Evolutionary conservation across 2,797 vertebrate species (phyloP).

Genomic region (Melanogrammus aeglefinus): DNA sequence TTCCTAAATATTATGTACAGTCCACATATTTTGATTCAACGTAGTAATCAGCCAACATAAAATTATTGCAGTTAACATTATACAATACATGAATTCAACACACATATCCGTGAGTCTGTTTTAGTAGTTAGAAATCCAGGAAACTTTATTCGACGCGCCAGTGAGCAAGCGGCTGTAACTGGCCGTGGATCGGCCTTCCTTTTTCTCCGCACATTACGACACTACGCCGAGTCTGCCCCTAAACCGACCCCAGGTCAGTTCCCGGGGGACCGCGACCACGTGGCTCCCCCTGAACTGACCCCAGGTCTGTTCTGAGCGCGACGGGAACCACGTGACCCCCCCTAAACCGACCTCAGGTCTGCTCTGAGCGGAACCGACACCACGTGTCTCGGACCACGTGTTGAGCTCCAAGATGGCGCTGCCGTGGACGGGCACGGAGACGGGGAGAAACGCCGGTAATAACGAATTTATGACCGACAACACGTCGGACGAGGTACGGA

Average conservation of each 20-base stretch:
- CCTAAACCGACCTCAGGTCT: constrained; percentile 46
- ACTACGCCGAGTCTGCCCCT: too few relatives aligned
- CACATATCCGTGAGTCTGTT: not conserved
- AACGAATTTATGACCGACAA: constrained; percentile 40
- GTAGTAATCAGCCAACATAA: too few relatives aligned
- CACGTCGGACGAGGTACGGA: constrained; percentile 56
- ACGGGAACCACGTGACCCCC: fast-evolving
- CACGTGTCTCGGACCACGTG: constrained; percentile 69
- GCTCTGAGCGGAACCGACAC: constrained; percentile 25
- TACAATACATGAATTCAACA: too few relatives aligned
- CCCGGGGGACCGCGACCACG: too few relatives aligned
- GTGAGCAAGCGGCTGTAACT: constrained; percentile 10
- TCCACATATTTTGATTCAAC: too few relatives aligned
- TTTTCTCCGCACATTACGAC: not conserved
- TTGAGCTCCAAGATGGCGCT: constrained; percentile 84
- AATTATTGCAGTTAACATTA: too few relatives aligned
- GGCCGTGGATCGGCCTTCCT: constrained; percentile 33
- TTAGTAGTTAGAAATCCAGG: not conserved
- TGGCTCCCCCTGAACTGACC: too few relatives aligned
- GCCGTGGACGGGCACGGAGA: constrained; percentile 77
- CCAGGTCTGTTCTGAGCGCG: too few relatives aligned
- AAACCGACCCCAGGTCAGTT: too few relatives aligned
- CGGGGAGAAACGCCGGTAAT: constrained; percentile 64
- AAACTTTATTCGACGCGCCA: not conserved
- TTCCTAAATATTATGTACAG: too few relatives aligned